phyloP scores from a whole-genome alignment of 2,888 invertebrate species.

The Steinernema hermaphroditum region DNA sequence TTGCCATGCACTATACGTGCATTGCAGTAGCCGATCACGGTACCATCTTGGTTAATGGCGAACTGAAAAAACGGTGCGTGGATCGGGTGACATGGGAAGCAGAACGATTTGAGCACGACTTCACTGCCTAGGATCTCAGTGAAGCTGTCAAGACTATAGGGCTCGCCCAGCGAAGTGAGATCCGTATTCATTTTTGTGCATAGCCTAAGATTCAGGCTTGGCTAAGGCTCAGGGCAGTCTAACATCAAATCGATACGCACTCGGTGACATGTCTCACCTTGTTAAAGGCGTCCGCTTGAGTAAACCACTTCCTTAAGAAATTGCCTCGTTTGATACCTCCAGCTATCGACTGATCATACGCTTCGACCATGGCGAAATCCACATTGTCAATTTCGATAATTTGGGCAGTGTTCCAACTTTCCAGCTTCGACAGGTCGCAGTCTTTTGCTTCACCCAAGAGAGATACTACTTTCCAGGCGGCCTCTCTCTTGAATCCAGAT shows the following conservation, averaged over 20 bases:
- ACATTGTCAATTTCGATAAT: neutral
- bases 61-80: slow-evolving; percentile 4
- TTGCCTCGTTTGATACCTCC: neutral
- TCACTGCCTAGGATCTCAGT: too few relatives aligned
- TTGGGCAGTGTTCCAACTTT: neutral
- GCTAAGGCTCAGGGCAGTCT: too few relatives aligned
- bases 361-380: neutral
- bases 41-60: neutral
- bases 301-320: neutral
- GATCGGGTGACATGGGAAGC: too few relatives aligned
- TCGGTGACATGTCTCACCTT: neutral
- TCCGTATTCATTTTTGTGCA: too few relatives aligned
- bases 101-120: neutral
- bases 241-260: too few relatives aligned
- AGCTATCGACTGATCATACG: neutral
- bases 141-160: too few relatives aligned
- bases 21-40: neutral
- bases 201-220: too few relatives aligned
- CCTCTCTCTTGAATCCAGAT: neutral
- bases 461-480: neutral
- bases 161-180: too few relatives aligned
- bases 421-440: neutral
- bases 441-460: neutral
- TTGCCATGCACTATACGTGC: neutral
- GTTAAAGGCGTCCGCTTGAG: neutral